These are phyloP conservation scores for Xylophagus ater DNA, from an alignment of 2,888 invertebrate species.

Conservation along the genomic window DNA sequence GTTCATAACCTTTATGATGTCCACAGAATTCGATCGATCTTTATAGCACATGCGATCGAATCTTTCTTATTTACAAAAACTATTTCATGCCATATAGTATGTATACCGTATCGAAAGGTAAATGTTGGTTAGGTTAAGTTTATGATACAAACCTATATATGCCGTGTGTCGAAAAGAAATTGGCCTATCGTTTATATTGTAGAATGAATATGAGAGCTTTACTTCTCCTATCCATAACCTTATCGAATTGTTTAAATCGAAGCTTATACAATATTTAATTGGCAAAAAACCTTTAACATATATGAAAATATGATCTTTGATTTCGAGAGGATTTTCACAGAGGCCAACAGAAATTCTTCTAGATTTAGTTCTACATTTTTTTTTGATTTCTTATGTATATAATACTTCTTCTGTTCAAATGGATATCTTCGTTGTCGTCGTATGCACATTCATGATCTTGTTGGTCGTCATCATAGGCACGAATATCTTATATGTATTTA, in stretches of 20 bases:
- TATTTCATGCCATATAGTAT: slow-evolving; percentile 10
- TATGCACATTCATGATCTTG: no score
- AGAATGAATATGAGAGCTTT: no score
- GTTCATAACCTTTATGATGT: slow-evolving; percentile 16
- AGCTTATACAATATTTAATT: slow-evolving; percentile 14
- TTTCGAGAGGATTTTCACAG: no score
- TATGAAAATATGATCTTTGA: slow-evolving; percentile 12
- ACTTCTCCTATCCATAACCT: neutral
- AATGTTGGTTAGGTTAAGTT: neutral
- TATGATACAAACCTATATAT: neutral
- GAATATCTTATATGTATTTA: no score
- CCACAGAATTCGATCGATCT: slow-evolving; percentile 16
- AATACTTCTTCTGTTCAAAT: neutral
- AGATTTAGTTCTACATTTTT: neutral
- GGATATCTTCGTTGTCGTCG: no score
- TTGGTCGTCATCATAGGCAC: no score
- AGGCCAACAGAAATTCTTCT: no score
- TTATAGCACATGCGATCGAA: slow-evolving; percentile 11
- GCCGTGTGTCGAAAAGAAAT: neutral
- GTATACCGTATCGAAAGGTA: neutral
- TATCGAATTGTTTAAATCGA: slow-evolving; percentile 14
- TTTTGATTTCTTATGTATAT: neutral
- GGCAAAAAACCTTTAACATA: slow-evolving; percentile 14
- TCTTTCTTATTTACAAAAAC: slow-evolving; percentile 13
- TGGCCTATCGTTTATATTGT: neutral